Conservation (phyloP, 2,797 vertebrate species). For the Vespertilio murinus region DNA sequence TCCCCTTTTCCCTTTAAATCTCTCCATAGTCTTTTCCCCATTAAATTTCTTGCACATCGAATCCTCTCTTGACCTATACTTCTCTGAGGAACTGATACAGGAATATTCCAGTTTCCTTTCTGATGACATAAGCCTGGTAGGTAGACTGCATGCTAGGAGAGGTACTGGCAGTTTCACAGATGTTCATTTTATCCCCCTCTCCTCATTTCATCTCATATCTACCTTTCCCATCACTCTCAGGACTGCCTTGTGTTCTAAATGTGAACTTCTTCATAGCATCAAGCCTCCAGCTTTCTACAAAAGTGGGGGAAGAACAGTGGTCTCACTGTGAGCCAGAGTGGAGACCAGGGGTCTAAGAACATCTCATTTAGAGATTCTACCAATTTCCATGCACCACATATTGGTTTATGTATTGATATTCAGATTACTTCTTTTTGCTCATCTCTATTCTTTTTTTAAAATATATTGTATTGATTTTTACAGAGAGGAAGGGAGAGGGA, state of each 20-base stretch:
- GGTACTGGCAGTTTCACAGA: neutral
- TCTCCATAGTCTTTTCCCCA: neutral
- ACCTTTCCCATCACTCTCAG: neutral
- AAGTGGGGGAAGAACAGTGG: neutral
- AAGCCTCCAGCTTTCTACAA: neutral
- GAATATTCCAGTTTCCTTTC: neutral
- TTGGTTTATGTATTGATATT: neutral
- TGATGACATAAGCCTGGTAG: neutral
- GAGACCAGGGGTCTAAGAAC: neutral
- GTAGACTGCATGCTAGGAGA: neutral
- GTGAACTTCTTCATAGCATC: neutral
- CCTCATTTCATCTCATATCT: neutral
- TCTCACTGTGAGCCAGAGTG: neutral
- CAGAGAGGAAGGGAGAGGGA: no score
- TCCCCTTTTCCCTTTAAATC: rapidly evolving
- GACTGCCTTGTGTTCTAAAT: neutral
- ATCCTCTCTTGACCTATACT: neutral
- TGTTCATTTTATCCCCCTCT: neutral
- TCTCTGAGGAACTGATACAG: neutral
- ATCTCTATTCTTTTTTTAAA: no score
- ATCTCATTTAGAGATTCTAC: neutral
- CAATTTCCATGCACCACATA: neutral
- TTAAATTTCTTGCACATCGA: neutral
- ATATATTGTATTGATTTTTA: no score
- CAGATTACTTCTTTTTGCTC: neutral